Conservation (phyloP, 2,888 invertebrate genomes). For the Pyrgus malvae region DNA sequence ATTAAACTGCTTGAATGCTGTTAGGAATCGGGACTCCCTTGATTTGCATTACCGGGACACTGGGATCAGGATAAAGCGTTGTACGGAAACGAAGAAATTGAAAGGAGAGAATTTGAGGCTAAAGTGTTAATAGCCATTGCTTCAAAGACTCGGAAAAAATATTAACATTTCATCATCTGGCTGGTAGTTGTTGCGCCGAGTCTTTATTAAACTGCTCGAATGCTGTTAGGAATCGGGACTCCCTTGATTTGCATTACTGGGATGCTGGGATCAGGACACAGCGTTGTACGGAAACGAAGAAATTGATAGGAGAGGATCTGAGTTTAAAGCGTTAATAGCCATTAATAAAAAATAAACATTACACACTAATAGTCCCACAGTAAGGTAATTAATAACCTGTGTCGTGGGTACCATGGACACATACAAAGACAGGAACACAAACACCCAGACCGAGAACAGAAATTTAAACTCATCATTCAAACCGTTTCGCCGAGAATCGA, state of each 20-base stretch:
- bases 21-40: slow-evolving; percentile 14
- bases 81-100: background rate
- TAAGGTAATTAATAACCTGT: no score
- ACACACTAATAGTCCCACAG: no score
- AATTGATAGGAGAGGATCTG: background rate
- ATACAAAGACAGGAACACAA: no score
- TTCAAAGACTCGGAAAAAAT: no score
- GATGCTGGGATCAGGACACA: slow-evolving; percentile 6
- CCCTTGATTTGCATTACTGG: slow-evolving; percentile 16
- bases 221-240: slow-evolving; percentile 30
- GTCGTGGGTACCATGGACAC: no score
- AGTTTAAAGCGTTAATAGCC: background rate
- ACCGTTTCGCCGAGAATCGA: no score
- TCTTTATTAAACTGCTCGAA: slow-evolving; percentile 64
- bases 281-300: background rate
- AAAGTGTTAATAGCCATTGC: background rate
- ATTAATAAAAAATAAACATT: no score
- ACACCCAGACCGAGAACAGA: no score
- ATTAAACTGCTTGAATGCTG: slow-evolving; percentile 58
- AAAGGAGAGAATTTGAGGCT: no score
- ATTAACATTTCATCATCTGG: no score
- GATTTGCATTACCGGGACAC: slow-evolving; percentile 21
- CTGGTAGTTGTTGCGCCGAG: no score
- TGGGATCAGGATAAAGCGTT: slow-evolving; percentile 7
- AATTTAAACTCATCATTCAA: no score